Conservation (phyloP, 2,113 vertebrate species). For the Engraulis encrasicolus region DNA sequence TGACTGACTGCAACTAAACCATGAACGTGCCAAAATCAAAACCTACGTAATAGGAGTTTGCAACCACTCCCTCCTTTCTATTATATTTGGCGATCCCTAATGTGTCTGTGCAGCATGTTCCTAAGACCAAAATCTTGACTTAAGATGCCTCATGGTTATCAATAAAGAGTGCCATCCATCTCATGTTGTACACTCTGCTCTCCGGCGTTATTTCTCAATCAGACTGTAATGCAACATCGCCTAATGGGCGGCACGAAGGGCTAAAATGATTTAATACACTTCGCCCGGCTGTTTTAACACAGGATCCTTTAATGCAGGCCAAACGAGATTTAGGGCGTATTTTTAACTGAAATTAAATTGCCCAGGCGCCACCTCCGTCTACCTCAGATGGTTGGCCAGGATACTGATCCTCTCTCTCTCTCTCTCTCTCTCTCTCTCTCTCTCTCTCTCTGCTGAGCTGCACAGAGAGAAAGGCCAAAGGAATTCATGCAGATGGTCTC, state of each 20-base stretch:
- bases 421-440: no score
- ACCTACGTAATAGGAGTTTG: neutral
- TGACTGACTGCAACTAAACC: no score
- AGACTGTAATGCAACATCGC: slow-evolving; percentile 67
- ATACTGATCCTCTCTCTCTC: slow-evolving; percentile 82
- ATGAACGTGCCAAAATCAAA: no score
- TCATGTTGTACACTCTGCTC: slow-evolving; percentile 58
- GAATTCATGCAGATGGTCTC: slow-evolving; percentile 71
- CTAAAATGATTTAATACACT: slow-evolving; percentile 82
- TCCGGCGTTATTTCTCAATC: slow-evolving; percentile 75
- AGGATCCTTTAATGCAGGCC: slow-evolving; percentile 92
- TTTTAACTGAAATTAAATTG: slow-evolving; percentile 99
- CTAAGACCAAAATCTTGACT: neutral
- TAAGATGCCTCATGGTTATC: neutral
- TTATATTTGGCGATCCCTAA: neutral
- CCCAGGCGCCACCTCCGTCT: slow-evolving; percentile 87
- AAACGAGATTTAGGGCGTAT: slow-evolving; percentile 97
- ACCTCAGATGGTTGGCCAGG: slow-evolving; percentile 77
- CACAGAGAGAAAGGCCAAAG: slow-evolving; percentile 70
- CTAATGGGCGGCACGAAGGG: slow-evolving; percentile 71
- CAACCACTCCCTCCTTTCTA: neutral
- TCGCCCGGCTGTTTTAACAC: slow-evolving; percentile 86
- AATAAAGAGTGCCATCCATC: neutral
- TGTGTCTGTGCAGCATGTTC: neutral
- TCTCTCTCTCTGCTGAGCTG: slow-evolving; percentile 38